Conservation (phyloP, 2,888 invertebrate genomes). For the Napeogenes sylphis region DNA sequence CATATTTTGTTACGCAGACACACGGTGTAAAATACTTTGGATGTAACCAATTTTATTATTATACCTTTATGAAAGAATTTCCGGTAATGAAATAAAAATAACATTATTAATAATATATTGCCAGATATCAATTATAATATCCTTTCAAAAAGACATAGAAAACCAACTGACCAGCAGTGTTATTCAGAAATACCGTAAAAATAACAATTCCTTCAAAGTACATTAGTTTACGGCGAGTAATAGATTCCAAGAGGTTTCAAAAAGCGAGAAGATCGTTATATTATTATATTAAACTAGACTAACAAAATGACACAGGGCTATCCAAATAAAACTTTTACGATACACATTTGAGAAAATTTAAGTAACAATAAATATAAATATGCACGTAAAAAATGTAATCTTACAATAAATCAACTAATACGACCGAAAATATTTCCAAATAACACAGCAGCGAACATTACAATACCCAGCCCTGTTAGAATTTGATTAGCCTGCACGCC, state of each 20-base stretch:
- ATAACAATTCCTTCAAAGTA: neutral
- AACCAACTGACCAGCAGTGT: slow-evolving; percentile 23
- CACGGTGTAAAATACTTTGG: too few species aligned
- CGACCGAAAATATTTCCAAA: slow-evolving; percentile 61
- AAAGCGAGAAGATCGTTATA: too few species aligned
- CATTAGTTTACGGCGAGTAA: too few species aligned
- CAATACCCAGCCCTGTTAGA: slow-evolving; percentile 55
- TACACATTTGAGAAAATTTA: too few species aligned
- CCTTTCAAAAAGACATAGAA: slow-evolving; percentile 14
- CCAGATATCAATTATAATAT: slow-evolving; percentile 14
- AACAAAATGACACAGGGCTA: too few species aligned
- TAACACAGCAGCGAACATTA: slow-evolving; percentile 57
- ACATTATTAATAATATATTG: slow-evolving; percentile 19
- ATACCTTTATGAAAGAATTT: neutral
- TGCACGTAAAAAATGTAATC: neutral
- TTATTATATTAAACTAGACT: too few species aligned
- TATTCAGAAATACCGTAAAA: neutral
- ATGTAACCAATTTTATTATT: too few species aligned
- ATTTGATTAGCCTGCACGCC: slow-evolving; percentile 57
- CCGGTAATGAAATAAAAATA: slow-evolving; percentile 2
- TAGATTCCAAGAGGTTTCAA: too few species aligned
- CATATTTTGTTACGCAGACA: too few species aligned
- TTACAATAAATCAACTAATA: slow-evolving; percentile 51
- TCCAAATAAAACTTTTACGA: too few species aligned
- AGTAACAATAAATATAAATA: slow-evolving; percentile 3